These are phyloP conservation scores for Tokudaia muenninki DNA, from an alignment of 2,797 vertebrate species.

Conservation along the genomic window DNA sequence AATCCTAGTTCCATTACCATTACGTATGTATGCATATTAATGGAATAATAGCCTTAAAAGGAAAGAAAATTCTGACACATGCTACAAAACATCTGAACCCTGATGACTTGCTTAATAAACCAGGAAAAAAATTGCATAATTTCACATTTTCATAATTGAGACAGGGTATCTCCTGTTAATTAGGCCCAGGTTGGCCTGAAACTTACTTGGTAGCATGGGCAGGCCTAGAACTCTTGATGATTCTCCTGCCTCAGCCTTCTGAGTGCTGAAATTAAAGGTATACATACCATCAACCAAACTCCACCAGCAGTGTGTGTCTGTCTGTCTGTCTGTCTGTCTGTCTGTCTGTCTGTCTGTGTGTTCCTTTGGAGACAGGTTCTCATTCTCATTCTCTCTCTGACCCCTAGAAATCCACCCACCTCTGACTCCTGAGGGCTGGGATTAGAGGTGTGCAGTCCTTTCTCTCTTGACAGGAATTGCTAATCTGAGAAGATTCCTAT, in stretches of 20 bases:
- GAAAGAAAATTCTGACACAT: not conserved
- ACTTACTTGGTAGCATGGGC: not conserved
- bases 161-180: not conserved
- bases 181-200: not conserved
- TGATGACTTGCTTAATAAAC: not conserved
- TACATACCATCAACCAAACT: not conserved
- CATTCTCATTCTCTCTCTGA: not conserved
- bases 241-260: not conserved
- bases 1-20: not conserved
- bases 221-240: not conserved
- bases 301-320: not conserved
- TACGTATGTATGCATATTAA: not conserved
- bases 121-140: not conserved
- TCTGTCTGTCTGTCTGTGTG: not conserved
- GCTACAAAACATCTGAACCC: not conserved
- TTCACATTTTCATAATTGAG: not conserved
- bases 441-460: not conserved
- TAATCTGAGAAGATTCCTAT: not conserved
- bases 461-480: not conserved
- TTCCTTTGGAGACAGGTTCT: not conserved
- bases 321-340: not conserved
- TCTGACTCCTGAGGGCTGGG: not conserved
- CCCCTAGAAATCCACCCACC: not conserved
- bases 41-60: not conserved
- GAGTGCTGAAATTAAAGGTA: not conserved